Evolutionary conservation across 2,113 vertebrate genomes (phyloP).

Genomic region (Corythoichthys haematopterus): DNA sequence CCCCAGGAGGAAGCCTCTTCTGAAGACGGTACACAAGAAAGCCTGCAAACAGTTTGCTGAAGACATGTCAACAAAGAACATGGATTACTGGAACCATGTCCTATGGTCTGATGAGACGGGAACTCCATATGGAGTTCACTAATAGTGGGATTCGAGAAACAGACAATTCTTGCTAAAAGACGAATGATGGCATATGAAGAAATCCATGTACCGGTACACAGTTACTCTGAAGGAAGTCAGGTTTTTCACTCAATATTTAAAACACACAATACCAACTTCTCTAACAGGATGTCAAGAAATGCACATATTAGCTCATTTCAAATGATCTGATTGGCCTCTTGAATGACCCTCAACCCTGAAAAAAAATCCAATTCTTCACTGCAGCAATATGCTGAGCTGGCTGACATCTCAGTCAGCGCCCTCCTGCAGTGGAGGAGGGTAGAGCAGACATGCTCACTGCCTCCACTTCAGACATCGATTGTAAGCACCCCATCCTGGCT

Average conservation of each 20-base stretch:
- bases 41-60: too few relatives aligned
- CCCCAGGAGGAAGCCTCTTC: too few relatives aligned
- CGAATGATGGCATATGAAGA: too few relatives aligned
- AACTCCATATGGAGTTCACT: too few relatives aligned
- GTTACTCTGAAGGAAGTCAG: background rate
- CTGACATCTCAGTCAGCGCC: slow-evolving; percentile 68
- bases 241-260: background rate
- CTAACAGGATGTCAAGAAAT: slow-evolving; percentile 19
- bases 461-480: slow-evolving; percentile 74
- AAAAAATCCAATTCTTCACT: slow-evolving; percentile 72
- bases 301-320: slow-evolving; percentile 30
- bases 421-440: slow-evolving; percentile 54
- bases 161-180: background rate
- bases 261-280: slow-evolving; percentile 1
- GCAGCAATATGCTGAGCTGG: slow-evolving; percentile 71
- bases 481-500: slow-evolving; percentile 60
- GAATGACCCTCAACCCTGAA: slow-evolving; percentile 71
- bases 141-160: slow-evolving; percentile 41
- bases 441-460: slow-evolving; percentile 67
- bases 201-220: too few relatives aligned
- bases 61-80: too few relatives aligned
- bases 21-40: too few relatives aligned
- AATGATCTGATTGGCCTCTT: slow-evolving; percentile 62
- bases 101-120: too few relatives aligned
- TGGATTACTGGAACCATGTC: too few relatives aligned